These are phyloP conservation scores for Saxicola maurus DNA, from an alignment of 2,797 vertebrate species.

Conservation along the genomic window DNA sequence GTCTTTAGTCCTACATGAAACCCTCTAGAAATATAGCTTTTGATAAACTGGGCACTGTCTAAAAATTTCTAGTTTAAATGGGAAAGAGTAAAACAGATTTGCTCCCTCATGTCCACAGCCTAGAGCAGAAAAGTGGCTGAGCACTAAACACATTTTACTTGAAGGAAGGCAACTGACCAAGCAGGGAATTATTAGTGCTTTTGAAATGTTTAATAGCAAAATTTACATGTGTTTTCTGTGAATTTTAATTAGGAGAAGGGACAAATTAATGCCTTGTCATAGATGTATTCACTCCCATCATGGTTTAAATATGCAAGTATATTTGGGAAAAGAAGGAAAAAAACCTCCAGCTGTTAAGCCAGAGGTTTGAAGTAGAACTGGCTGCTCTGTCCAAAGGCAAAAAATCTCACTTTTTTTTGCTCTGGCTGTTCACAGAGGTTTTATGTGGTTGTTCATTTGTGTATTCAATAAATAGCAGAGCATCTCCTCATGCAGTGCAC, in stretches of 20 bases:
- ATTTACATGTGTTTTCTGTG: neutral
- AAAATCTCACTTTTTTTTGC: neutral
- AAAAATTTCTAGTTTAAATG: neutral
- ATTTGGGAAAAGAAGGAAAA: constrained; percentile 29
- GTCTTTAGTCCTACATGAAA: neutral
- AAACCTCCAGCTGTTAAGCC: neutral
- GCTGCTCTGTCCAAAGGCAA: constrained; percentile 5
- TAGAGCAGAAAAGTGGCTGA: neutral
- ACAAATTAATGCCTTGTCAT: neutral
- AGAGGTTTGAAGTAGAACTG: neutral
- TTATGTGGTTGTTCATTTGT: constrained; percentile 18
- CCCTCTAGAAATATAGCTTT: neutral
- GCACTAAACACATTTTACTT: neutral
- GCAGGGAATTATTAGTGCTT: neutral
- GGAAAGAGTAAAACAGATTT: neutral
- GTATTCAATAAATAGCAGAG: constrained; percentile 16
- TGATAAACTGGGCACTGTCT: neutral
- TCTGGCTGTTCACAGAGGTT: neutral
- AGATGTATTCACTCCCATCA: constrained; percentile 17
- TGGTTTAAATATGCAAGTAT: constrained; percentile 41
- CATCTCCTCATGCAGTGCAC: neutral
- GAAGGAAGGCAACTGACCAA: neutral
- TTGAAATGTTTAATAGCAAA: neutral
- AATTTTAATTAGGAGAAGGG: neutral
- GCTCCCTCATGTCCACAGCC: neutral